Base-by-base conservation (phyloP, 2,113 vertebrate genomes). In the Rhineura floridana region DNA sequence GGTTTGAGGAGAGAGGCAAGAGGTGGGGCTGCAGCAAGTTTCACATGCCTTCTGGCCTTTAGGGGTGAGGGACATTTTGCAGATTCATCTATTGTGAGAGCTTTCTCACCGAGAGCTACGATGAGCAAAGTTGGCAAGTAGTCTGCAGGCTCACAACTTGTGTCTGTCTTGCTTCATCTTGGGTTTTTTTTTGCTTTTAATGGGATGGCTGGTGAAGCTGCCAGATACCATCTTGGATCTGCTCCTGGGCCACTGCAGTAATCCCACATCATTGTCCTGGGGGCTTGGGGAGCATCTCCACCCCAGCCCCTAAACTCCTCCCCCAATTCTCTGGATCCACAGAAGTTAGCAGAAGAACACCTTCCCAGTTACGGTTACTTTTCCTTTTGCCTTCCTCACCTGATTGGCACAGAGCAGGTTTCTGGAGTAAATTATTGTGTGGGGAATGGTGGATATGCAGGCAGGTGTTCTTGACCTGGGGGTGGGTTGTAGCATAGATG, bases 391-490 rank as follows among this genome's bases (percentile, higher is more conserved):
- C 80, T 87, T 81, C 85, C 65, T 87, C 87, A 67, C 70, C 81
- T 42, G 73, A 91, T 79, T 91, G 91, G 89, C 25, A 0, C 55
- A 67, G 79, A 80, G 89, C 92, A 90, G 90, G 86, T 87, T 67
- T 83, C 81, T 83, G 80, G 81, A 36, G 87, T 72, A 55, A 67
- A 42, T 17, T 42, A 3, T n/a, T 63, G n/a, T 44, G 62, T 33
- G 72, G 44, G 69, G 91, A 52, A 89, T 85, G 84, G 91, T 13
- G 88, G 91, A 89, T 82, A 87, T 84, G 84, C 86, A 86, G 78
- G 63, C 85, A 91, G 88, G 30, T 86, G 82, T 86, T 77, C 36
- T 89, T 73, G 65, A 2, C 83, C 8, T 8, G 46, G 87, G 48
- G 63, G 78, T 30, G 91, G n/a, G 65, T 0, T 83, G 87, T 86